Conservation (phyloP, 2,797 vertebrate species). For the Clarias pachynema region DNA sequence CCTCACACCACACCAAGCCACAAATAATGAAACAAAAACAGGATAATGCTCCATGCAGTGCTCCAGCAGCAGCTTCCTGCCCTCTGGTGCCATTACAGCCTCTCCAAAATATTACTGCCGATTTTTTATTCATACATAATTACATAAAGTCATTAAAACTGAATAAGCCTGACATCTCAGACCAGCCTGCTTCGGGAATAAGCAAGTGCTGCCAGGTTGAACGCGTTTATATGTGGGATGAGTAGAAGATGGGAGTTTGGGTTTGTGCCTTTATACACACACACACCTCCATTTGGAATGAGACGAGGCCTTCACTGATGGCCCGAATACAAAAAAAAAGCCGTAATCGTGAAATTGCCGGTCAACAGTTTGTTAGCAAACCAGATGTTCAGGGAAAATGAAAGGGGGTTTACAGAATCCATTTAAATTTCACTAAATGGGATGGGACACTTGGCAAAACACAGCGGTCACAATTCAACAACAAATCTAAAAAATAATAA, state of each 20-base stretch:
- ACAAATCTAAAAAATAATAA: conserved; percentile 13
- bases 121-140: conserved; percentile 77
- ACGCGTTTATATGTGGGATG: background rate
- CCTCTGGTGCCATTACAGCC: conserved; percentile 62
- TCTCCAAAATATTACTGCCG: conserved; percentile 66
- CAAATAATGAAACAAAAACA: conserved; percentile 9
- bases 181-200: conserved; percentile 59
- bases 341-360: background rate
- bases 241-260: background rate
- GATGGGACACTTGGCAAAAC: conserved; percentile 8
- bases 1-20: conserved; percentile 16
- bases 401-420: background rate
- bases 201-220: conserved; percentile 27
- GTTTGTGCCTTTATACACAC: background rate
- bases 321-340: background rate
- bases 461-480: background rate
- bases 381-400: conserved; percentile 24
- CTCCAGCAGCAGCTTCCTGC: conserved; percentile 44
- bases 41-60: background rate
- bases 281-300: background rate
- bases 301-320: background rate
- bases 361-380: conserved; percentile 21
- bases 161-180: conserved; percentile 69
- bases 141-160: conserved; percentile 79
- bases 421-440: conserved; percentile 22